Base-by-base conservation (phyloP, 2,113 vertebrate species). In the Rhegmatorhina hoffmannsi region DNA sequence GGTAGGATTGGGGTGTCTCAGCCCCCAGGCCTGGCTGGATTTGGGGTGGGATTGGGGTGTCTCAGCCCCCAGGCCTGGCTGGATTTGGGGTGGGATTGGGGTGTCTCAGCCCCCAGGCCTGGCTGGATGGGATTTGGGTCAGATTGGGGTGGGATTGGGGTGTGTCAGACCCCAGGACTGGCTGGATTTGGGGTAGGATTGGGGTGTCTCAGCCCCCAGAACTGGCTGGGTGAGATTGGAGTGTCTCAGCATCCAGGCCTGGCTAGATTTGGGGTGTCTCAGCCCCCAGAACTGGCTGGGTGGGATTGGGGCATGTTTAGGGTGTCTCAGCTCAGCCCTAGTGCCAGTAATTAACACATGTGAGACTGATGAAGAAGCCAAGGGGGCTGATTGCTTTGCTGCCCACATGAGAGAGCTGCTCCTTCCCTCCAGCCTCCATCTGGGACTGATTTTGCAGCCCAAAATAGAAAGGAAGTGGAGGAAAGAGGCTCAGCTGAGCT, bases 391-490 rank as follows among this genome's bases (percentile, higher is more conserved):
- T 75, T 26, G 3, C 25, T 86, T 21, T 23, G 76, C 67, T 84
- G 28, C 86, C 87, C 91, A 80, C 91, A 83, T 70, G 20, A 91
- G 73, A 82, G 59, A 56, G 19, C 34, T 74, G 82, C 55, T 62
- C 80, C 75, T 87, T 28, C 84, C 28, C 36, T 56, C 38, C 73
- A 50, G 31, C 28, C 33, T 26, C 75, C 95, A 92, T 90, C 95
- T 90, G 96, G 87, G 31, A 92, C n/a, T 11, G 58, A 87, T 96
- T 96, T 90, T 50, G 26, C 56, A 79, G 63, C 89, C 58, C 60
- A 25, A 90, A 94, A 95, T 85, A 84, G 93, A 67, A 94, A 55
- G 34, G 68, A 70, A 87, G n/a, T 3, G 83, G 74, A 60, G 84
- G 82, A 86, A 78, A 62, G 49, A 36, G 58, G 50, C 59, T 86